Evolutionary conservation across 1,140 invertebrate species (phyloP).

Genomic region (Tribolium castaneum): DNA sequence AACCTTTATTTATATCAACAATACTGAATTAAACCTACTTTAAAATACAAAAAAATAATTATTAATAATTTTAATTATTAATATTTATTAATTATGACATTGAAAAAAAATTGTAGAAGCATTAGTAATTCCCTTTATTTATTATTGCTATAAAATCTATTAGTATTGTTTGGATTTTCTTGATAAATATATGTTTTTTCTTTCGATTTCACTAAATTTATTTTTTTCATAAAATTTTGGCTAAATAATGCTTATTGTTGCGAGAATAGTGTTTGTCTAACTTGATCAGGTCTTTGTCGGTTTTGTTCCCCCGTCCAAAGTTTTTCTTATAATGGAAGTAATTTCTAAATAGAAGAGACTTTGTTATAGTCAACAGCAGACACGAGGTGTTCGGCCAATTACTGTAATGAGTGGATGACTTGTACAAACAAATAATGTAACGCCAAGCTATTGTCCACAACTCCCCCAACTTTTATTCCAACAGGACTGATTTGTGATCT

Average conservation of each 20-base stretch:
- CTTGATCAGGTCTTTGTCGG: background rate
- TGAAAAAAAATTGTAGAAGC: no score
- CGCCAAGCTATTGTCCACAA: constrained; percentile 39
- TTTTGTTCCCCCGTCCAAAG: background rate
- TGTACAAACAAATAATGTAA: constrained; percentile 46
- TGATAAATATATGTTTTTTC: no score
- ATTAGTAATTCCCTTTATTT: no score
- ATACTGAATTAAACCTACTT: no score
- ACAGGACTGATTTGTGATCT: constrained; percentile 12
- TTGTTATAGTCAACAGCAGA: constrained; percentile 43
- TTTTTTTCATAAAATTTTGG: no score
- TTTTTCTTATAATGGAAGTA: constrained; percentile 18
- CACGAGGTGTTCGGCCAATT: constrained; percentile 40
- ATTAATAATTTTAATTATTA: no score
- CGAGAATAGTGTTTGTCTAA: background rate
- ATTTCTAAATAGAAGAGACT: constrained; percentile 17
- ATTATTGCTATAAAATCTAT: no score
- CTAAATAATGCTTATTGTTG: background rate
- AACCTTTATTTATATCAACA: no score
- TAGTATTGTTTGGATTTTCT: no score
- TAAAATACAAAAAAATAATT: no score
- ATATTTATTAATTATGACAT: no score
- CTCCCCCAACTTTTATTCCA: constrained; percentile 38
- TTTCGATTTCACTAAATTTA: no score
- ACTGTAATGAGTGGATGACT: constrained; percentile 50